Base-by-base conservation (phyloP, 2,113 vertebrate species). In the Phycodurus eques region DNA sequence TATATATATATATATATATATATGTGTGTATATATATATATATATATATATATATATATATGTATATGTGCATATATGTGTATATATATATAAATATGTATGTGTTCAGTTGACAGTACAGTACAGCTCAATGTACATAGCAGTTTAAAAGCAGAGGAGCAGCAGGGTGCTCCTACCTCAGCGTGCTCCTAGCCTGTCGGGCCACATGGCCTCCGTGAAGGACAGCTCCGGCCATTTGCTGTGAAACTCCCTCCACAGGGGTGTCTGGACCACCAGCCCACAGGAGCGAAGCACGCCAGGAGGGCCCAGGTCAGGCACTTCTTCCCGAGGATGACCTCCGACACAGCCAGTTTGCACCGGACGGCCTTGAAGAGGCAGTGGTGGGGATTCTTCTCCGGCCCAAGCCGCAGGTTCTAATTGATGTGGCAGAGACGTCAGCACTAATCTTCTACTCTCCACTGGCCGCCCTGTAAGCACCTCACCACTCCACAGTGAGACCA, bases 371-470 rank as follows among this genome's bases (percentile, higher is more conserved):
- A 88, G 82, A 89, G 80, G 86, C 88, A 86, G 89, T 84, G 85
- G 87, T 88, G 84, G 78, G 90, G 92, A 86, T 56, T 85, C 88
- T 80, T 73, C 76, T n/a, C 83, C 56, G 76, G 65, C 68, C 65
- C 69, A 87, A 92, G 87, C 83, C 88, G 88, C 68, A 49, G 88
- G 87, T 88, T 75, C 73, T 93, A 93, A 91, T 91, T 78, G 89
- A 94, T 94, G 91, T 90, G 92, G 90, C 93, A 92, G 90, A 88
- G 89, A 91, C 57, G 84, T 93, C 92, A 86, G 69, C 77, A 88
- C 87, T 91, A 91, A 92, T 94, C 93, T 92, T 89, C 76, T 84
- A 86, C 87, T 86, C 81, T 87, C 82, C 76, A 84, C 82, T 70
- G 71, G 86, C 83, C 86, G 67, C 86, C 80, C 88, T 73, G 83